These are phyloP conservation scores for Geotrupes spiniger DNA, from an alignment of 2,888 invertebrate species.

Conservation along the genomic window DNA sequence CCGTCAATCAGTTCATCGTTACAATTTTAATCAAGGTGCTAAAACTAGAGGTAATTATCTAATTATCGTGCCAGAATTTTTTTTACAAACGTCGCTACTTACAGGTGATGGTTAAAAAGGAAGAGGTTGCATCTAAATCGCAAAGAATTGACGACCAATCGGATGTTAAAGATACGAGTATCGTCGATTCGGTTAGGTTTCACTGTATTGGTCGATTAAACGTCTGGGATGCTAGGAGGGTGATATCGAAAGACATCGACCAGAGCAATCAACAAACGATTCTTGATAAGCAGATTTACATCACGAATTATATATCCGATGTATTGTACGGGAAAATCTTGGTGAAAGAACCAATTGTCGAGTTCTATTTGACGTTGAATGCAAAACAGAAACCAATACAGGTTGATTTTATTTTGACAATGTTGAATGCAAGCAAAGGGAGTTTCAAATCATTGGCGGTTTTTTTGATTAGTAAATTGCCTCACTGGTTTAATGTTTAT, in stretches of 20 bases:
- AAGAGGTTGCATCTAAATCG: conserved; percentile 36
- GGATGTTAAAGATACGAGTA: conserved; percentile 43
- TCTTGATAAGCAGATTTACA: conserved; percentile 44
- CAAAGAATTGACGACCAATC: conserved; percentile 41
- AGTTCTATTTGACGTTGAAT: conserved; percentile 40
- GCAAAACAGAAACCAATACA: conserved; percentile 35
- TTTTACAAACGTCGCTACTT: too few species aligned
- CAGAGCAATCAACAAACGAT: conserved; percentile 32
- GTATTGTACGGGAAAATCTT: conserved; percentile 27
- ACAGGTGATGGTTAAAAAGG: too few species aligned
- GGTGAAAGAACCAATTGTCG: conserved; percentile 32
- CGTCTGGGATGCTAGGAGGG: conserved; percentile 43
- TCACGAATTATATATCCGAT: conserved; percentile 41
- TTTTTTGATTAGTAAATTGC: conserved; percentile 39
- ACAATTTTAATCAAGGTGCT: conserved; percentile 43
- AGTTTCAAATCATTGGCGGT: conserved; percentile 38
- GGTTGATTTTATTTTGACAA: conserved; percentile 35
- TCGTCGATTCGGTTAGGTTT: conserved; percentile 35
- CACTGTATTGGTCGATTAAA: conserved; percentile 41
- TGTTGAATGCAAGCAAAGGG: conserved; percentile 36
- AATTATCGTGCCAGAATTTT: conserved; percentile 33
- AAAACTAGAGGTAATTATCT: conserved; percentile 32
- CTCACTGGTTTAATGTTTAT: conserved; percentile 36
- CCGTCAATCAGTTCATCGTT: conserved; percentile 38
- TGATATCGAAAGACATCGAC: conserved; percentile 29